Percentiles rank a stretch among this genome's conserved stretches.
Conservation (phyloP, 2,113 vertebrate species). For the Lophius piscatorius region DNA sequence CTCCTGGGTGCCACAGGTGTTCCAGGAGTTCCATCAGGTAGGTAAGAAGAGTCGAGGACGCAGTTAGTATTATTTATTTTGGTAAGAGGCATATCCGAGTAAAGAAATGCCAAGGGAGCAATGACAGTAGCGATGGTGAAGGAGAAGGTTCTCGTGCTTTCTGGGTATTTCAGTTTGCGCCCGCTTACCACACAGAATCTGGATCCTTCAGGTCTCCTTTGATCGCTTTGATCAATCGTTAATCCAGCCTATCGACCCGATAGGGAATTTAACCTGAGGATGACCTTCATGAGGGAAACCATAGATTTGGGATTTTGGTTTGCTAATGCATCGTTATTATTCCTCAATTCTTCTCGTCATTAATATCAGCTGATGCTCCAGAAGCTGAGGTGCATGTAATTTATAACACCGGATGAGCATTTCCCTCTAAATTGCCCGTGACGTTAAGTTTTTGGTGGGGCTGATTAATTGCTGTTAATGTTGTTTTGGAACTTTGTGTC, state of each 20-base stretch:
- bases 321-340: conserved; percentile 10
- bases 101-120: no score
- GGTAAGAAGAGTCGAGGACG: no score
- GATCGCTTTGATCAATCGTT: not conserved
- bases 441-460: not conserved
- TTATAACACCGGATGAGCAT: no score
- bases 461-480: conserved; percentile 15
- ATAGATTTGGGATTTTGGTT: not conserved
- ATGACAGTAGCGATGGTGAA: no score
- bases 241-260: not conserved
- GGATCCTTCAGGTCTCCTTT: not conserved
- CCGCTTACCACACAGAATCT: no score
- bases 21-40: no score
- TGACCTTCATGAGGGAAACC: conserved; percentile 2
- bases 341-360: not conserved
- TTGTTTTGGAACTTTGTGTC: conserved; percentile 11
- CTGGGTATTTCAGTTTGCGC: no score
- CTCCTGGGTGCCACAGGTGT: no score
- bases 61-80: no score
- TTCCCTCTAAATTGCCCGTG: conserved; percentile 1
- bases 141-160: no score
- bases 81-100: no score
- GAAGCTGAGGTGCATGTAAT: no score
- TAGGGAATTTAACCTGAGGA: not conserved
- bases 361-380: not conserved